Conservation (phyloP, 2,888 invertebrate genomes). For the Taenaris catops region DNA sequence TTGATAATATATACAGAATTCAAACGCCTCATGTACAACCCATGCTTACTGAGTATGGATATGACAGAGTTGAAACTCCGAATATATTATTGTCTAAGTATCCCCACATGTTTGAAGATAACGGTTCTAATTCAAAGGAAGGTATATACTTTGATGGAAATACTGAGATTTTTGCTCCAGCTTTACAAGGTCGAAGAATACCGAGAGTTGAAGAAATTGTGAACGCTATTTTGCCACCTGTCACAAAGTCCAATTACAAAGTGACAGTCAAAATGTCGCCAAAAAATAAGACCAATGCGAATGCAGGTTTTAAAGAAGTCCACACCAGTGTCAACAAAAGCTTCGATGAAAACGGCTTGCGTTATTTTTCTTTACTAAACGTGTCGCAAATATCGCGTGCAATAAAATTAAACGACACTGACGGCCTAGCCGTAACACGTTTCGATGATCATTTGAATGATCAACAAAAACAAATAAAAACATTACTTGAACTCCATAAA, state of each 20-base stretch:
- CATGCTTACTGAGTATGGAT: slow-evolving; percentile 27
- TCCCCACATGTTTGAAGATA: slow-evolving; percentile 59
- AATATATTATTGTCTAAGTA: slow-evolving; percentile 56
- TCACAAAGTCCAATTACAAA: slow-evolving; percentile 42
- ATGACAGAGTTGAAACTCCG: slow-evolving; percentile 35
- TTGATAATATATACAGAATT: slow-evolving; percentile 26
- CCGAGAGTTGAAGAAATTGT: slow-evolving; percentile 36
- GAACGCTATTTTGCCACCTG: slow-evolving; percentile 31
- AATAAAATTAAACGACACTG: slow-evolving; percentile 38
- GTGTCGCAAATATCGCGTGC: slow-evolving; percentile 62
- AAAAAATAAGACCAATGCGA: slow-evolving; percentile 39
- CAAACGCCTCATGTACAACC: slow-evolving; percentile 25
- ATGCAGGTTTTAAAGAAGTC: slow-evolving; percentile 56
- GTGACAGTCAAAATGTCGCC: slow-evolving; percentile 58
- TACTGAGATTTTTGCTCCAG: too few species aligned
- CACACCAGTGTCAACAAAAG: slow-evolving; percentile 64
- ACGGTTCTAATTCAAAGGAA: slow-evolving; percentile 39
- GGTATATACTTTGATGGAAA: slow-evolving; percentile 22
- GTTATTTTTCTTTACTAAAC: slow-evolving; percentile 53
- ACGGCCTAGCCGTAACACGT: slow-evolving; percentile 7
- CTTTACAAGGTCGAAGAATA: slow-evolving; percentile 10
- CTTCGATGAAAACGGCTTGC: slow-evolving; percentile 51
- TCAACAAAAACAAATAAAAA: slow-evolving; percentile 39
- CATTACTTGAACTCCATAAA: slow-evolving; percentile 42
- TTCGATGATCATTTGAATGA: slow-evolving; percentile 27